These are phyloP conservation scores for Acholoe squamosa DNA, from an alignment of 2,888 invertebrate genomes.

Conservation along the genomic window DNA sequence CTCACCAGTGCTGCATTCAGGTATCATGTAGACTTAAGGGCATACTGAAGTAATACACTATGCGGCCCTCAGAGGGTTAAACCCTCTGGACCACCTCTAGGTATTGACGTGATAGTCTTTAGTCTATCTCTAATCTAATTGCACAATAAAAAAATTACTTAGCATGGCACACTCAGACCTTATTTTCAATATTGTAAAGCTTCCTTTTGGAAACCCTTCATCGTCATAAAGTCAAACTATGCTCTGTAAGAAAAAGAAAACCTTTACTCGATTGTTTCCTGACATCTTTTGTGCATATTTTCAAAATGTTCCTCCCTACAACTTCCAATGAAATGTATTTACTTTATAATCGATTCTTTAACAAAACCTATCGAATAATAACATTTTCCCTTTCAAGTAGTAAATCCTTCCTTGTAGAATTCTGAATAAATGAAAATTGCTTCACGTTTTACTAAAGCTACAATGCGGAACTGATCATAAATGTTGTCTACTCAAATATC, in stretches of 20 bases:
- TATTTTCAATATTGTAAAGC: not conserved
- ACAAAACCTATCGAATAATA: too few species aligned
- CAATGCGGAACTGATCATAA: constrained; percentile 12
- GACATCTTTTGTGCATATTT: not conserved
- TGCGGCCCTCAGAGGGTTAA: not conserved
- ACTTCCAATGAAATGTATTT: not conserved
- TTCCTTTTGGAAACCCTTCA: not conserved
- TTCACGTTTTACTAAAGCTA: not conserved
- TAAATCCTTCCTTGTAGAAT: not conserved
- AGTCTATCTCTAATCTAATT: not conserved
- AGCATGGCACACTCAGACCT: constrained; percentile 13
- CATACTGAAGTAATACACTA: too few species aligned
- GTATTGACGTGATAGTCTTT: not conserved
- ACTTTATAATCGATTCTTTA: too few species aligned
- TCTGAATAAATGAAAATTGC: not conserved
- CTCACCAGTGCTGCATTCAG: too few species aligned
- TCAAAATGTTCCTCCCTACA: not conserved
- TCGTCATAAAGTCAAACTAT: not conserved
- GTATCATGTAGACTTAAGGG: too few species aligned
- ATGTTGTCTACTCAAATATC: constrained; percentile 65
- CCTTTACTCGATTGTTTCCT: not conserved
- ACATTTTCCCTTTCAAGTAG: too few species aligned
- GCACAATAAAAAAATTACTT: not conserved
- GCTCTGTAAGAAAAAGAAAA: not conserved
- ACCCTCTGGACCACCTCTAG: not conserved